Evolutionary conservation across 1,140 invertebrate species (phyloP), one percentile per base, ranked within the genome.

Genomic region (Neodiprion virginianus): DNA sequence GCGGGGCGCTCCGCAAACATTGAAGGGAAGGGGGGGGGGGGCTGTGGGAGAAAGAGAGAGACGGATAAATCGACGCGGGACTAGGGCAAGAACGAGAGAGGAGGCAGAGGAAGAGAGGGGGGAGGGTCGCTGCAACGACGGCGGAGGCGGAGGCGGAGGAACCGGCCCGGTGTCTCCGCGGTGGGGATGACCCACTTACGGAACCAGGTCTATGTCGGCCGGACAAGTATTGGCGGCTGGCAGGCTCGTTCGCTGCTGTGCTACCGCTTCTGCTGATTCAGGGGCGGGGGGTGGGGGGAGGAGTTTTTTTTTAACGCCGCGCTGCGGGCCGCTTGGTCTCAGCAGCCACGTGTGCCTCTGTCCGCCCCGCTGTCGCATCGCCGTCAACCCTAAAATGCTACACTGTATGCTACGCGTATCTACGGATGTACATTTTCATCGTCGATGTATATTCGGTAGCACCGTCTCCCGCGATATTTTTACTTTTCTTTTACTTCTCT

Each of bases 131-230:
- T 90, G 91, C 91, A 91, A 91, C 90, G 88, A 89, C 87, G 53
- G 40, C 23, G 67, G 11, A 12, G 67, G 75, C 48, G 49, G 81
- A 71, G 73, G 79, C 72, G 69, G 65, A 49, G n/a, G 77, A 76
- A 85, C 85, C 78, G 78, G 79, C 79, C 73, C 70, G 76, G 73
- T 66, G 86, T 86, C 86, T 86, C 84, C 85, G 81, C 83, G 82
- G 89, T 81, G 85, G 89, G 88, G 89, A 87, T 90, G 90, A 88
- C 92, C 93, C 90, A 93, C 91, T 93, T 92, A 93, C 92, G 83
- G 87, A 89, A 89, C 88, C 88, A 88, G 87, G 87, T 88, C 87
- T 88, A 87, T 88, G 86, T 89, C 86, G 87, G 86, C 86, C 76
- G 87, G 74, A 86, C 77, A 88, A 88, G 81, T 87, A 88, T 88